Percentiles rank a stretch among this genome's conserved stretches.
These are phyloP conservation scores for Artibeus jamaicensis DNA, from an alignment of 2,797 vertebrate genomes.

Conservation along the genomic window DNA sequence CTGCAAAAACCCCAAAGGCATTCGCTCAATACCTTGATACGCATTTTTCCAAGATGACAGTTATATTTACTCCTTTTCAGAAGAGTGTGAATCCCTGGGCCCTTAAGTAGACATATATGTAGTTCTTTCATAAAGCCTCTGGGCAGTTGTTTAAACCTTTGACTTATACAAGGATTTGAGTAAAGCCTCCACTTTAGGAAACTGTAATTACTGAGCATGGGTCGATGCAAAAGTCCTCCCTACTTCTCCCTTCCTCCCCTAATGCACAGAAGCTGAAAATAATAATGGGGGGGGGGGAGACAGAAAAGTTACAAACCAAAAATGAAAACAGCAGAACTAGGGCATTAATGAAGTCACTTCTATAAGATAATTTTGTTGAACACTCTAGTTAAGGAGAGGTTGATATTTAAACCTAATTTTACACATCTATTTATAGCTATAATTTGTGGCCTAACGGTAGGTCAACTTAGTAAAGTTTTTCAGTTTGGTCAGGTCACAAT, in stretches of 20 bases:
- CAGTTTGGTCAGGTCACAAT: neutral
- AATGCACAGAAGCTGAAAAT: neutral
- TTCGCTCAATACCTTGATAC: neutral
- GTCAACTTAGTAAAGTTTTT: neutral
- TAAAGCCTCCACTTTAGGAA: neutral
- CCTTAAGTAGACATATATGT: neutral
- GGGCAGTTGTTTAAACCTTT: neutral
- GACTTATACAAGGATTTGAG: neutral
- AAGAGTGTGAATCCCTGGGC: neutral
- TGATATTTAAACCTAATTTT: slow-evolving; percentile 4
- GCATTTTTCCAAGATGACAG: neutral
- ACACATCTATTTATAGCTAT: neutral
- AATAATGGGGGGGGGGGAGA: too few species aligned
- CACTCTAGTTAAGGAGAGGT: neutral
- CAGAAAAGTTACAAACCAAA: neutral
- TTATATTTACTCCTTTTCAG: neutral
- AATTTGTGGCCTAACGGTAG: neutral
- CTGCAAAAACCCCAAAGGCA: neutral
- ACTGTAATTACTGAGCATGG: neutral
- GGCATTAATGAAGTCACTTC: neutral
- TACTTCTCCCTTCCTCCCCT: neutral
- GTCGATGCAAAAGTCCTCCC: neutral
- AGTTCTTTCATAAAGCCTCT: neutral
- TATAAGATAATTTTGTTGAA: neutral
- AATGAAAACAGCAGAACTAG: neutral